Conservation (phyloP, 1,140 invertebrate genomes). For the Lepidotrigona ventralis region DNA sequence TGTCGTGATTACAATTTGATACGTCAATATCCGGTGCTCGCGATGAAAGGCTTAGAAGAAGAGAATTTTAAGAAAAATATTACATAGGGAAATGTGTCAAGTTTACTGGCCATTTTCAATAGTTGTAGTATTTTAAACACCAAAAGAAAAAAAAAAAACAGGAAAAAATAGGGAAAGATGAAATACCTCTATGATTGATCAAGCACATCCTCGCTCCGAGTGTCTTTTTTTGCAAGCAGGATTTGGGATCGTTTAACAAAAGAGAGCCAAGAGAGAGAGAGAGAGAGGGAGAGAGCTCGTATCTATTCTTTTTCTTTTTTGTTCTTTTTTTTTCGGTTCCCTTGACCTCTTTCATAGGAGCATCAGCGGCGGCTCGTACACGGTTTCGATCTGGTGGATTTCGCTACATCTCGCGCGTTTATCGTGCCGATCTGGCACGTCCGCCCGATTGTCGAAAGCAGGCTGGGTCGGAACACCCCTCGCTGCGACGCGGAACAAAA, state of each 20-base stretch:
- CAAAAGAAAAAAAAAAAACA: not conserved
- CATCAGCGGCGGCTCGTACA: too few species aligned
- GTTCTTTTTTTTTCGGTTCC: not conserved
- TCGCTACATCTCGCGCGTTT: constrained; percentile 36
- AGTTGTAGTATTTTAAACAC: not conserved
- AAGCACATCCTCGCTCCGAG: not conserved
- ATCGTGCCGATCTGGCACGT: constrained; percentile 56
- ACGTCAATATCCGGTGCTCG: too few species aligned
- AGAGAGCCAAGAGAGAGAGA: not conserved
- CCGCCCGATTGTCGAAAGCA: constrained; percentile 44
- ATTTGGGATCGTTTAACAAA: not conserved
- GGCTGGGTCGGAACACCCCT: constrained; percentile 63
- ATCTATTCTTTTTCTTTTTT: not conserved
- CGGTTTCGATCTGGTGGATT: not conserved
- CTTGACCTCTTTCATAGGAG: constrained; percentile 30
- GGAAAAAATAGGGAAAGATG: not conserved
- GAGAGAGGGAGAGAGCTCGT: not conserved
- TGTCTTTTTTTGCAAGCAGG: not conserved
- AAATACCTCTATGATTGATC: not conserved
- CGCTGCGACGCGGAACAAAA: constrained; percentile 76
- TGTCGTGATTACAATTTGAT: too few species aligned
- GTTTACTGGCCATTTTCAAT: not conserved
- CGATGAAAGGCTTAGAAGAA: too few species aligned
- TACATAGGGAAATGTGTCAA: not conserved
- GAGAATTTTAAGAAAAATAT: too few species aligned